Percentiles rank a stretch among this genome's conserved stretches.
These are phyloP conservation scores for Catonia carolina DNA, from an alignment of 2,888 invertebrate species.

Conservation along the genomic window DNA sequence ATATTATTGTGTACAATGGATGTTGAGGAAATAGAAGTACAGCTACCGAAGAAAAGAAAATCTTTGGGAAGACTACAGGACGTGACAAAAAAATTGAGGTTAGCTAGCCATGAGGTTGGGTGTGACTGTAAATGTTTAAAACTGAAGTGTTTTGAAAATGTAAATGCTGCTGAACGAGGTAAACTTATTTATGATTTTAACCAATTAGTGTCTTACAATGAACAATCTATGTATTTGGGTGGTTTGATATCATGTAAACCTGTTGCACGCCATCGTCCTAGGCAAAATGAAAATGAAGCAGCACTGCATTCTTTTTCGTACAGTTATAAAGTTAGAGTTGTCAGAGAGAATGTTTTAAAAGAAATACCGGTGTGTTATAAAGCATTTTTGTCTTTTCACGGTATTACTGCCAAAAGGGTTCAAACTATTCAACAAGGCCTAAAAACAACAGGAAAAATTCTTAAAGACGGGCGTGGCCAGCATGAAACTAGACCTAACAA, in stretches of 20 bases:
- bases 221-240: conserved; percentile 12
- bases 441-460: background rate
- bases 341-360: background rate
- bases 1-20: too few relatives aligned
- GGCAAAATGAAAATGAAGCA: background rate
- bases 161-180: background rate
- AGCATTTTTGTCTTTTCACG: conserved; percentile 2
- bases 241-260: conserved; percentile 1
- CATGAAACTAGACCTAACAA: background rate
- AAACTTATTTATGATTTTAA: background rate
- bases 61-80: conserved; percentile 3
- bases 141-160: conserved; percentile 10
- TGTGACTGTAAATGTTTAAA: background rate
- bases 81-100: conserved; percentile 3
- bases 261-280: background rate
- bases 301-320: conserved; percentile 2
- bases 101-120: conserved; percentile 8
- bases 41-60: conserved; percentile 1
- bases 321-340: background rate
- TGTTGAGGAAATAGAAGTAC: too few relatives aligned
- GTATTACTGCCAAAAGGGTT: background rate
- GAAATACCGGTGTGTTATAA: conserved; percentile 9
- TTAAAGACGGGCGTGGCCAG: background rate
- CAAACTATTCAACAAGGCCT: background rate
- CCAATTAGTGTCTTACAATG: background rate